Evolutionary conservation across 2,888 invertebrate genomes (phyloP), one percentile per base, ranked within the genome.

Genomic region (Lacanobia wlatinum): DNA sequence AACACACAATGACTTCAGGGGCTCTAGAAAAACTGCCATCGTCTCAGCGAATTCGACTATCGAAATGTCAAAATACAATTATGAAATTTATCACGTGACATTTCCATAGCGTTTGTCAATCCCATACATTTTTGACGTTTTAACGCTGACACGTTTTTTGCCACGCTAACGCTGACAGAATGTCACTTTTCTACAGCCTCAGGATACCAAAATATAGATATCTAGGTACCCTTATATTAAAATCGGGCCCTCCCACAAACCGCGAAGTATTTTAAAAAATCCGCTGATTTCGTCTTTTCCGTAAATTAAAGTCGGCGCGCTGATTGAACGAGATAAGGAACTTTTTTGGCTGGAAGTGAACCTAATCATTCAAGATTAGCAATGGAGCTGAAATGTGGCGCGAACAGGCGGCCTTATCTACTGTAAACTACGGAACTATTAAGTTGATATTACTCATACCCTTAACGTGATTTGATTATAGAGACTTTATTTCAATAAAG

Each of bases 351-450:
- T 59, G 76, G 59, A 72, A 69, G 23, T 73, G 59, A 66, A 69
- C 62, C 77, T 80, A 76, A 72, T 80, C 72, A 76, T 71, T 80
- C 80, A 70, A 80, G 62, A 80, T 80, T 78, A 80, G 65, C 70
- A 52, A 58, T 65, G 65, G 28, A 58, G 58, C 65, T 59, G 50
- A 66, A 78, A 70, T 65, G 64, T 59, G 52, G 68, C n/a, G 46
- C n/a, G n/a, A 23, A 64, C 12, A 23, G 34, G 7, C 59, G 28
- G 28, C 7, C 18, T 53, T 74, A 58, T 69, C 65, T 65, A 55
- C 61, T 43, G 70, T 55, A 46, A 67, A 66, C 28, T 61, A 16
- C 6, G 43, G 38, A 62, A 61, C 56, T 55, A 55, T 55, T 40
- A 43, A 3, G 21, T 53, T 69, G 28, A 38, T 64, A 64, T 50